A percentile compares a stretch with the other conserved stretches of the same genome.
phyloP scores from a whole-genome alignment of 2,888 invertebrate species.

The Agrotis exclamationis region DNA sequence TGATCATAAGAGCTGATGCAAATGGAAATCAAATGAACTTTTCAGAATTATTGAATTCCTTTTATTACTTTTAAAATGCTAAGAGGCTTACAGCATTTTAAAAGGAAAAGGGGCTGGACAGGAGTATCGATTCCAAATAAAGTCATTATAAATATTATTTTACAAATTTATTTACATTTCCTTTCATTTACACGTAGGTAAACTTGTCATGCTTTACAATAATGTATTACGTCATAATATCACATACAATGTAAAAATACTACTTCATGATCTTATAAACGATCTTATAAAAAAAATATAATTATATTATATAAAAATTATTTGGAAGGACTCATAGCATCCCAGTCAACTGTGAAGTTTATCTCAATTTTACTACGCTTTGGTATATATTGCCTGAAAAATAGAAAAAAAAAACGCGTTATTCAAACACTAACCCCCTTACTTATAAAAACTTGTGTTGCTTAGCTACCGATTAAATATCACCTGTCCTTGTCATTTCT shows the following conservation, averaged over 20 bases:
- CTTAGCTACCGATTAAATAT: no score
- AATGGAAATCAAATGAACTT: no score
- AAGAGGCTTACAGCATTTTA: no score
- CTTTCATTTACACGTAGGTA: slow-evolving; percentile 73
- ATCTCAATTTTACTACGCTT: slow-evolving; percentile 92
- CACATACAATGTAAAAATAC: slow-evolving; percentile 23
- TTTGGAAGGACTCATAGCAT: slow-evolving; percentile 65
- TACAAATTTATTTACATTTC: slow-evolving; percentile 65
- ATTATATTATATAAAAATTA: slow-evolving; percentile 9
- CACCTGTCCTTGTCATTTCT: no score
- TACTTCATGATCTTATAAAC: slow-evolving; percentile 31
- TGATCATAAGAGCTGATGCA: no score
- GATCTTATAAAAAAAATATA: slow-evolving; percentile 10
- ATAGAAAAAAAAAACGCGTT: slow-evolving; percentile 15
- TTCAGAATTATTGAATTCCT: no score
- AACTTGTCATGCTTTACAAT: slow-evolving; percentile 40
- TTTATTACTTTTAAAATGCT: no score
- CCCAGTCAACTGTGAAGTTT: slow-evolving; percentile 93
- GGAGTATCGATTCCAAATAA: no score
- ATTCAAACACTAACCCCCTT: background rate
- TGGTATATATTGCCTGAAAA: slow-evolving; percentile 92
- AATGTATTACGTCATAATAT: slow-evolving; percentile 28
- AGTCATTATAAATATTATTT: background rate
- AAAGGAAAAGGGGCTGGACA: no score
- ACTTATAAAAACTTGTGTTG: no score